Evolutionary conservation across 2,797 vertebrate genomes (phyloP).

Genomic region (Buphagus erythrorhynchus): DNA sequence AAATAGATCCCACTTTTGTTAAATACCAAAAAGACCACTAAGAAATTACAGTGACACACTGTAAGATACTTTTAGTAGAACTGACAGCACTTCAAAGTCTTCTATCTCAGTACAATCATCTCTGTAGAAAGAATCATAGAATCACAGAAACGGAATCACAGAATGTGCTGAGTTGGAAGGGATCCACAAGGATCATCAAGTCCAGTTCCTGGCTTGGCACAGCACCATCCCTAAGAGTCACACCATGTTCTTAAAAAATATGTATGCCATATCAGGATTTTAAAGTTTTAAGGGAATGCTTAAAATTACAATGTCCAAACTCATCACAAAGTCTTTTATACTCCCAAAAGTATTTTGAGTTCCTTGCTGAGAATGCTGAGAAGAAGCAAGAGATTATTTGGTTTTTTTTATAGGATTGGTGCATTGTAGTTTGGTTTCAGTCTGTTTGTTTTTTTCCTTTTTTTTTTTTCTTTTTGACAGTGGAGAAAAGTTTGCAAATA

Average conservation of each 20-base stretch:
- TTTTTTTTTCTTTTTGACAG: neutral
- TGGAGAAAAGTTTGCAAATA: neutral
- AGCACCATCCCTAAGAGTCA: neutral
- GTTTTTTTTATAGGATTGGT: neutral
- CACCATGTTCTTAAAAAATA: neutral
- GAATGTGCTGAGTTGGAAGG: neutral
- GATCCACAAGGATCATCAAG: neutral
- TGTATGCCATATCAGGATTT: neutral
- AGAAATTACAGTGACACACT: neutral
- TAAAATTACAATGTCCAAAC: neutral
- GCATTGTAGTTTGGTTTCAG: neutral
- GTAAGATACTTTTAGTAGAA: neutral
- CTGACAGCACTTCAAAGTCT: neutral
- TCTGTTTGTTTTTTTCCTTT: accelerated
- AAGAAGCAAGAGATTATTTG: neutral
- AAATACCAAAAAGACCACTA: neutral
- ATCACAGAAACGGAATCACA: neutral
- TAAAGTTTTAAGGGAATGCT: neutral
- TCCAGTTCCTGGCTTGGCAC: accelerated
- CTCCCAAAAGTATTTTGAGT: neutral
- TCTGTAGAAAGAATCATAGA: neutral
- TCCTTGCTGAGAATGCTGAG: neutral
- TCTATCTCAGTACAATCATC: neutral
- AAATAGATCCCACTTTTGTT: neutral
- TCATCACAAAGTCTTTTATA: neutral